Conservation (phyloP, 2,113 vertebrate species). For the Mionectes macconnelli region DNA sequence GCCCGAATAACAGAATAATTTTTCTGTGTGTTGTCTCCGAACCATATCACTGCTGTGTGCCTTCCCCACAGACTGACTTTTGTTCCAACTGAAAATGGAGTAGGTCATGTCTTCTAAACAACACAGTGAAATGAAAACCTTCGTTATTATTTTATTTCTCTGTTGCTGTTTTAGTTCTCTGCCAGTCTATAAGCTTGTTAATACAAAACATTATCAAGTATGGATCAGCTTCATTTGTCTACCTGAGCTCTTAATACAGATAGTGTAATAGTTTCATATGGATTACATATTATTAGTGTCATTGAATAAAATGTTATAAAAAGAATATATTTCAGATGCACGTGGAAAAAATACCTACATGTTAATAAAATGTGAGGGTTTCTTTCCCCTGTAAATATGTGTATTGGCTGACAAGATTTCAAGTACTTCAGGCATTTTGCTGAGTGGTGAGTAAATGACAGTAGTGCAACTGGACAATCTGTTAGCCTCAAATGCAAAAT, state of each 20-base stretch:
- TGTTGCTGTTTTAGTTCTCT: neutral
- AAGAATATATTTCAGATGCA: neutral
- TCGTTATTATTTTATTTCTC: neutral
- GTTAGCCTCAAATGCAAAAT: neutral
- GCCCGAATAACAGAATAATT: neutral
- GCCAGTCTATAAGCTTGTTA: neutral
- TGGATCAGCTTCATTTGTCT: neutral
- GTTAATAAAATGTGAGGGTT: neutral
- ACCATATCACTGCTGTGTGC: neutral
- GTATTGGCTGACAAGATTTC: neutral
- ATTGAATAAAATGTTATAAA: neutral
- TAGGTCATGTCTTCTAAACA: neutral
- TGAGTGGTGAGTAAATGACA: neutral
- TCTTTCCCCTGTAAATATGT: neutral
- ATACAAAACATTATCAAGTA: neutral
- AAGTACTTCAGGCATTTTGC: neutral
- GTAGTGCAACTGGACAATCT: neutral
- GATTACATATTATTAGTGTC: neutral
- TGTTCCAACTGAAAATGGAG: neutral
- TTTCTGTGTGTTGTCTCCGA: neutral
- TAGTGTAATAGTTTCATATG: neutral
- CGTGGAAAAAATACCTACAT: neutral
- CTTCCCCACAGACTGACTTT: neutral
- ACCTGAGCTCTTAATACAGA: neutral
- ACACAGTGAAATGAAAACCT: neutral